Evolutionary conservation across 2,888 invertebrate species (phyloP).

Genomic region (Hyposoter didymator): DNA sequence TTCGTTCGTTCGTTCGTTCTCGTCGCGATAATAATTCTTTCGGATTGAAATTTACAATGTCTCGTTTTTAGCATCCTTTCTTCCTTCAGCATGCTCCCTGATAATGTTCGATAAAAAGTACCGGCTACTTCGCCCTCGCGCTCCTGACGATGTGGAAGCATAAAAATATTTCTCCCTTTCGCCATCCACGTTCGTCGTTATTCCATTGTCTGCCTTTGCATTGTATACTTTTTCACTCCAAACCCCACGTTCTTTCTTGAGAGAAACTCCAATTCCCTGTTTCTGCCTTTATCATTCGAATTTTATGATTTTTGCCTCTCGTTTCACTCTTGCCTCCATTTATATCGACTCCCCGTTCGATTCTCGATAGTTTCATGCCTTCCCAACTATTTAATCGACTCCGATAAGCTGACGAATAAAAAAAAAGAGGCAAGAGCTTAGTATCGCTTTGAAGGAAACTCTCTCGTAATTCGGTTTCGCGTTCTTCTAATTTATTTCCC

Average conservation of each 20-base stretch:
- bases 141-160: slow-evolving; percentile 20
- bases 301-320: slow-evolving; percentile 21
- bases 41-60: slow-evolving; percentile 16
- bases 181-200: background rate
- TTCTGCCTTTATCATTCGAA: slow-evolving; percentile 36
- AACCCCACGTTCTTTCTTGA: slow-evolving; percentile 31
- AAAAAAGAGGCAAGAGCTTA: background rate
- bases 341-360: background rate
- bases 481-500: background rate
- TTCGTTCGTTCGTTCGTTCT: background rate
- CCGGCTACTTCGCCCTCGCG: background rate
- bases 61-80: background rate
- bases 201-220: background rate
- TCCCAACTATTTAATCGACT: background rate
- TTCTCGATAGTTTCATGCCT: background rate
- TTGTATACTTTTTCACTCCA: slow-evolving; percentile 55
- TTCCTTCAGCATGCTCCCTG: background rate
- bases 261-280: slow-evolving; percentile 23
- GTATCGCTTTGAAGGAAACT: background rate
- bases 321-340: background rate
- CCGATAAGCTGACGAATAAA: slow-evolving; percentile 9
- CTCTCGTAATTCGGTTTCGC: background rate
- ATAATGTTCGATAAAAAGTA: slow-evolving; percentile 26
- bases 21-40: slow-evolving; percentile 13
- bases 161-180: slow-evolving; percentile 21